Conservation (phyloP, 2,113 vertebrate species). For the Myiozetetes cayanensis region DNA sequence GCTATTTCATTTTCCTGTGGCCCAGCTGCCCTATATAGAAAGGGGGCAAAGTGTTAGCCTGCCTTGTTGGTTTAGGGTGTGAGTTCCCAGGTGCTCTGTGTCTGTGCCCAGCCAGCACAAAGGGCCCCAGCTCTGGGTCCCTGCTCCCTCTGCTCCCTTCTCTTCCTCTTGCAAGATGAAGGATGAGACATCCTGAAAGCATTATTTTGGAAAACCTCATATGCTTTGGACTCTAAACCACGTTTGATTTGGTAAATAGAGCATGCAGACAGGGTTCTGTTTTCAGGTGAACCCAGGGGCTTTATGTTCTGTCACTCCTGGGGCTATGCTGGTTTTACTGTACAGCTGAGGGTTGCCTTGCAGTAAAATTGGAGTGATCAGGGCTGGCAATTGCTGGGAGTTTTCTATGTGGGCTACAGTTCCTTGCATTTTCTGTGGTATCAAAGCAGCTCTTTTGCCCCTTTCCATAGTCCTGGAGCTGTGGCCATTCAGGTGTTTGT, state of each 20-base stretch:
- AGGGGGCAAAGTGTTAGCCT: not conserved
- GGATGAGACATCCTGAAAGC: not conserved
- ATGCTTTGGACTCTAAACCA: not conserved
- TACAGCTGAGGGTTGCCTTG: not conserved
- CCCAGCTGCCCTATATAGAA: not conserved
- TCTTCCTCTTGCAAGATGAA: not conserved
- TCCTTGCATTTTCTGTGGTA: not conserved
- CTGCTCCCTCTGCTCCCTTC: not conserved
- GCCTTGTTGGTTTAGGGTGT: not conserved
- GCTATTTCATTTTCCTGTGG: not conserved
- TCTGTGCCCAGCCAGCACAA: not conserved
- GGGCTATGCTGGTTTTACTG: not conserved
- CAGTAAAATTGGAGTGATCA: not conserved
- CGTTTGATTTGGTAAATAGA: not conserved
- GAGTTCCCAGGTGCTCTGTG: not conserved
- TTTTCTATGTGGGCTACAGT: not conserved
- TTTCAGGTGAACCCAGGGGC: not conserved
- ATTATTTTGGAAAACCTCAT: not conserved
- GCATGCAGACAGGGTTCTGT: not conserved
- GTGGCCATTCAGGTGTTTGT: not conserved
- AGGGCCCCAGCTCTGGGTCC: not conserved
- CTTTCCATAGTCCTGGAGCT: not conserved
- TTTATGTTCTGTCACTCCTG: not conserved
- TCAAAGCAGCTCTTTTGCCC: accelerated
- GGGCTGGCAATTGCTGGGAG: accelerated